phyloP scores from a whole-genome alignment of 2,888 invertebrate species.

The Lasioglossum vierecki region DNA sequence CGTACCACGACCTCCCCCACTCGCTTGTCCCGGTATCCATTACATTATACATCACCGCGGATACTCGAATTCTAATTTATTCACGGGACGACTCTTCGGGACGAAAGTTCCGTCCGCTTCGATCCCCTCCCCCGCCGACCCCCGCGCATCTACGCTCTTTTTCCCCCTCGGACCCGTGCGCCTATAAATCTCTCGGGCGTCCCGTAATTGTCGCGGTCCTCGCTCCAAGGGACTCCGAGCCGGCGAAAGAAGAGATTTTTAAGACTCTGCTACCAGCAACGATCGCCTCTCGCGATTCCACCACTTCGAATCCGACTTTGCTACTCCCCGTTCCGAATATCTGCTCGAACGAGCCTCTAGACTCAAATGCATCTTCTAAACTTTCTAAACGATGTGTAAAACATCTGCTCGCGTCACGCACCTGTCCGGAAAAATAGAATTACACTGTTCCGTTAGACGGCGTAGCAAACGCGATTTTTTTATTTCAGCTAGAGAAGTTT shows the following conservation, averaged over 20 bases:
- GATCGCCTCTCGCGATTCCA: conserved; percentile 15
- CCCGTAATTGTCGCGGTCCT: conserved; percentile 77
- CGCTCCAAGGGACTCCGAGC: conserved; percentile 47
- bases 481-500: too few relatives aligned
- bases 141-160: conserved; percentile 54
- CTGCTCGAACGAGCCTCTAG: neutral
- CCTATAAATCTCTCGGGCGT: conserved; percentile 77
- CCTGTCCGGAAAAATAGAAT: neutral
- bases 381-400: neutral
- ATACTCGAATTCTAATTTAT: conserved; percentile 83
- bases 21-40: conserved; percentile 76
- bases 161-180: conserved; percentile 56
- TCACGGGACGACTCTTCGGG: conserved; percentile 75
- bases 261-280: conserved; percentile 33
- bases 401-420: neutral
- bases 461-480: neutral
- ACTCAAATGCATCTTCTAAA: neutral
- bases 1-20: conserved; percentile 47
- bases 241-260: conserved; percentile 58
- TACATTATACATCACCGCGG: conserved; percentile 82
- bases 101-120: conserved; percentile 69
- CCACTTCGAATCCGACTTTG: neutral
- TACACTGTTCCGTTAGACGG: neutral
- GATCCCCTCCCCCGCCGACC: conserved; percentile 42
- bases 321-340: neutral